Conservation (phyloP, 2,797 vertebrate species). For the Ceyx erithaca region DNA sequence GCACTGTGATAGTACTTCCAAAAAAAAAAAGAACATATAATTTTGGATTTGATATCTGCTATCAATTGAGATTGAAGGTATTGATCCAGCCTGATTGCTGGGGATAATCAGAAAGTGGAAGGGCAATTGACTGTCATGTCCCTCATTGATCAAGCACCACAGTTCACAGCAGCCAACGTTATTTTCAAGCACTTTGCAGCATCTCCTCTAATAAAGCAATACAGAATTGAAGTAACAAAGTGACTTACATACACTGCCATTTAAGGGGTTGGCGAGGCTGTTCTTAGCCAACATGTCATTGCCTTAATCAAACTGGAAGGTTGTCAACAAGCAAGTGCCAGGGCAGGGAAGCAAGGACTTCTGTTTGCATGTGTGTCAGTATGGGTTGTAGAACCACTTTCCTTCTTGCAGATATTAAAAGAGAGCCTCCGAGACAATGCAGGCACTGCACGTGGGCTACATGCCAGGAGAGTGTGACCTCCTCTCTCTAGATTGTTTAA, state of each 20-base stretch:
- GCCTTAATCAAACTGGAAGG: neutral
- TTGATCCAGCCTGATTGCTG: conserved; percentile 74
- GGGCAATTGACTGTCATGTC: conserved; percentile 76
- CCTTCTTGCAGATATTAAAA: neutral
- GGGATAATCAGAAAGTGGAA: conserved; percentile 75
- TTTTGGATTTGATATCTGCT: conserved; percentile 59
- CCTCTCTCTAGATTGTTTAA: conserved; percentile 15
- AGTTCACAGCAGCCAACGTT: conserved; percentile 59
- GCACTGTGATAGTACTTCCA: neutral
- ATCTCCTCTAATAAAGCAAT: conserved; percentile 64
- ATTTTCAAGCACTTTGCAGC: conserved; percentile 72
- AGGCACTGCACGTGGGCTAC: neutral
- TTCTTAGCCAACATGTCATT: neutral
- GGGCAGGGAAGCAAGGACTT: neutral
- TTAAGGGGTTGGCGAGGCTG: neutral
- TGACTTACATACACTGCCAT: conserved; percentile 25
- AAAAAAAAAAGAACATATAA: neutral
- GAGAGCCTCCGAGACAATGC: neutral
- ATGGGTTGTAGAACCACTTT: neutral
- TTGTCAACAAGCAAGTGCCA: neutral
- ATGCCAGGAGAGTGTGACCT: neutral
- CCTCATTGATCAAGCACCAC: conserved; percentile 59
- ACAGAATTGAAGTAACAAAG: conserved; percentile 50
- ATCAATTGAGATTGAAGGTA: conserved; percentile 76
- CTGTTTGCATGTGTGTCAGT: neutral